Evolutionary conservation across 2,797 vertebrate genomes (phyloP), one percentile per base, ranked within the genome.

Genomic region (Macroramphosus scolopax): DNA sequence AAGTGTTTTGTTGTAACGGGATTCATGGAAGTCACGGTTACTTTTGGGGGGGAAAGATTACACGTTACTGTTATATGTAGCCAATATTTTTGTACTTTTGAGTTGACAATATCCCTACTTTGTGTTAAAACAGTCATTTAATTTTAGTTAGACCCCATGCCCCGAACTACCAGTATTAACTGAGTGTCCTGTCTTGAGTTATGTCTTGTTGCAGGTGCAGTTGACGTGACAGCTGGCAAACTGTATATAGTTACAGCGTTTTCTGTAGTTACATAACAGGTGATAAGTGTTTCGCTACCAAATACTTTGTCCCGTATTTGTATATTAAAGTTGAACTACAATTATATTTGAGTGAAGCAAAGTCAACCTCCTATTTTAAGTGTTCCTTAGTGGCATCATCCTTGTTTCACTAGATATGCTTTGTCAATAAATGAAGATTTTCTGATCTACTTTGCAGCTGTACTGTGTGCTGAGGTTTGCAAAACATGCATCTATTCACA

Each of bases 81-180:
- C 6, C 17, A 28, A 18, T 60, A 64, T 59, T 63, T 68, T 62
- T 68, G 56, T 74, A 66, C 10, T 49, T 31, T 40, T 56, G 2
- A 54, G 28, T 62, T 54, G 34, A 15, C 20, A 53, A 30, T 45
- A 8, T 36, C 14, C 12, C 12, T 20, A 11, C 17, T n/a, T 63
- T 50, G 43, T 75, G n/a, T 41, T 6, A 31, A 13, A 61, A 42
- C 14, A 35, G 15, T 2, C 35, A 37, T 48, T 43, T 33, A 57
- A 22, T 2, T 17, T 2, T 5, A n/a, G 2, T n/a, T 24, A 8
- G 39, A 34, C 5, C 28, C 17, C 5, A 36, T 26, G 35, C 10
- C 34, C 31, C 15, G 35, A 48, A 3, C 32, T 17, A 12, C 10
- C 18, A 33, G 28, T 63, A 51, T 56, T 51, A 42, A 56, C 38